Percentiles rank a stretch among this genome's conserved stretches.
Evolutionary conservation across 2,113 vertebrate genomes (phyloP).

Genomic region (Neotoma lepida): DNA sequence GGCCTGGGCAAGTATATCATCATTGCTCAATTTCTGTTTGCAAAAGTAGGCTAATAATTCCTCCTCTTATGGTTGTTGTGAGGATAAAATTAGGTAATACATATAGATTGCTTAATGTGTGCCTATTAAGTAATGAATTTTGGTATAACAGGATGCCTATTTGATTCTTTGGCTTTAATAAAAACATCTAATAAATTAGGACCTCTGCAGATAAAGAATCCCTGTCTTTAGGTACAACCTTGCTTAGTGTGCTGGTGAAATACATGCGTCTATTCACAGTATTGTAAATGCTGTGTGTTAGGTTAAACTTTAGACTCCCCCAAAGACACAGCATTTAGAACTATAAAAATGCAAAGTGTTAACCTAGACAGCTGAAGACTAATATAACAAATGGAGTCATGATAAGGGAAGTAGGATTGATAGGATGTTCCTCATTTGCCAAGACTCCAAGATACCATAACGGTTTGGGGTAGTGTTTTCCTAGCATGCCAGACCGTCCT

Average conservation of each 20-base stretch:
- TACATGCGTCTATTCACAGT: background rate
- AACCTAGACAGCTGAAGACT: constrained; percentile 34
- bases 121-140: constrained; percentile 9
- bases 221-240: constrained; percentile 1
- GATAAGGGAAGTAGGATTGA: background rate
- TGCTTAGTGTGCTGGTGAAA: constrained; percentile 56
- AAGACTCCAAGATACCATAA: constrained; percentile 32
- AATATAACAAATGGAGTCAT: background rate
- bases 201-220: constrained; percentile 7
- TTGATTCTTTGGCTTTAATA: background rate
- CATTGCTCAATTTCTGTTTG: constrained; percentile 53
- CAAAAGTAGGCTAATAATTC: constrained; percentile 31
- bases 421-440: background rate
- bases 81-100: constrained; percentile 19
- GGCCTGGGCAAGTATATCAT: background rate
- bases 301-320: constrained; percentile 27
- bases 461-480: background rate
- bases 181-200: background rate
- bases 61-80: background rate
- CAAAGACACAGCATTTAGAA: constrained; percentile 9
- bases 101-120: constrained; percentile 7
- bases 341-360: background rate
- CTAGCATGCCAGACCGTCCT: background rate
- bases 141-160: constrained; percentile 1
- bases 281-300: constrained; percentile 10